Conservation (phyloP, 2,113 vertebrate genomes). For the Ceyx cyanopectus region DNA sequence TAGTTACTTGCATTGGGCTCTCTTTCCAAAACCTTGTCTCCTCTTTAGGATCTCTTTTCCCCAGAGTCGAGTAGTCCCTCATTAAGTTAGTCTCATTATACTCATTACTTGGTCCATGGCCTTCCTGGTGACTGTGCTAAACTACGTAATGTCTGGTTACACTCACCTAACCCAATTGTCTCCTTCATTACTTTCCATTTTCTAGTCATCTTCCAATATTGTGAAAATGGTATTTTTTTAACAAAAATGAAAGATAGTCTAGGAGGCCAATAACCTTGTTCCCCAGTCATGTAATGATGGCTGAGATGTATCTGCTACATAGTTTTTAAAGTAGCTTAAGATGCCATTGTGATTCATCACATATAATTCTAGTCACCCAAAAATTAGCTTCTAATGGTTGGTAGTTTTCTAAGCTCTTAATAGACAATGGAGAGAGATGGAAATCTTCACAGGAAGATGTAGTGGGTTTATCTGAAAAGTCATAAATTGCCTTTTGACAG, state of each 20-base stretch:
- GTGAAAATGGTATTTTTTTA: not conserved
- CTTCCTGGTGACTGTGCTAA: not conserved
- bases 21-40: not conserved
- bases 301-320: not conserved
- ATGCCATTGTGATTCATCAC: not conserved
- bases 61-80: not conserved
- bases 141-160: not conserved
- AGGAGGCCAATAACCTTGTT: not conserved
- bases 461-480: not conserved
- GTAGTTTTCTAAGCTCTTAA: not conserved
- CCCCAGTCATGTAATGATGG: rapidly evolving
- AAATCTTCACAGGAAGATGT: not conserved
- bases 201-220: not conserved
- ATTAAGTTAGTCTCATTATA: not conserved
- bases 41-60: not conserved
- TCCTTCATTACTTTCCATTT: not conserved
- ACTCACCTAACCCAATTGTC: not conserved
- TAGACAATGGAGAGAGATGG: not conserved
- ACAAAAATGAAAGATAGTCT: not conserved
- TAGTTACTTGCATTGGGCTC: not conserved
- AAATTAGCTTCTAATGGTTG: not conserved
- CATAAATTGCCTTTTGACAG: not conserved
- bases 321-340: not conserved
- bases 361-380: not conserved
- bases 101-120: not conserved